Evolutionary conservation across 2,113 vertebrate genomes (phyloP), one percentile per base, ranked within the genome.

Genomic region (Pachycephala philippinensis): DNA sequence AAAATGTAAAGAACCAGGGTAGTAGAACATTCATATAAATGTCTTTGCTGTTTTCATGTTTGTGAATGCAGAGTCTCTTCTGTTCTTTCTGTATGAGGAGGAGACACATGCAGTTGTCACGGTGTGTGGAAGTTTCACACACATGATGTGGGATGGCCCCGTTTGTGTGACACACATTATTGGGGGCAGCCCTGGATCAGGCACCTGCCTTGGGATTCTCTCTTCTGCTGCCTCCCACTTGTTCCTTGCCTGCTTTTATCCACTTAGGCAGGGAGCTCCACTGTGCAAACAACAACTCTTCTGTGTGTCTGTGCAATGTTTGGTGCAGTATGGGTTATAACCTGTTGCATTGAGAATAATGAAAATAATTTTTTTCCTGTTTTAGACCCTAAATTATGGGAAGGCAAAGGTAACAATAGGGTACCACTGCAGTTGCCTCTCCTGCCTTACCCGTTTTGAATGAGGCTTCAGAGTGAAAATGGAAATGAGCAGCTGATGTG

Each of bases 141-240:
- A 7, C 12, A 0, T 8, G 60, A 28, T 54, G 39, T 59, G 65
- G 64, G 54, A 69, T 11, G 39, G 35, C 50, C 82, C 24, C 0
- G 0, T 53, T 37, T 50, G 40, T 72, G 37, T 63, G 15, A 70
- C 16, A 23, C 52, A 42, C 0, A 0, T 40, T 74, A 12, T 56
- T 28, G 37, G 64, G 50, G 78, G 17, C 54, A 77, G 44, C 37
- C 44, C 40, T 84, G 77, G 28, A 23, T 65, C 40, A 89, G n/a
- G 15, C 19, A 54, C 28, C n/a, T 78, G 45, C 4, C 0, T 9
- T 70, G 42, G 30, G 65, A 40, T 78, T 91, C 64, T 80, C 15
- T 64, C 45, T 44, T 39, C 49, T 31, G 13, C 37, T 79, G 66
- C 71, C n/a, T 57, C 35, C 45, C 11, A 7, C 35, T 66, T 91